A percentile compares a stretch with the other conserved stretches of the same genome.
These are phyloP conservation scores for Cheilosia pagana DNA, from an alignment of 2,888 invertebrate genomes.

Conservation along the genomic window DNA sequence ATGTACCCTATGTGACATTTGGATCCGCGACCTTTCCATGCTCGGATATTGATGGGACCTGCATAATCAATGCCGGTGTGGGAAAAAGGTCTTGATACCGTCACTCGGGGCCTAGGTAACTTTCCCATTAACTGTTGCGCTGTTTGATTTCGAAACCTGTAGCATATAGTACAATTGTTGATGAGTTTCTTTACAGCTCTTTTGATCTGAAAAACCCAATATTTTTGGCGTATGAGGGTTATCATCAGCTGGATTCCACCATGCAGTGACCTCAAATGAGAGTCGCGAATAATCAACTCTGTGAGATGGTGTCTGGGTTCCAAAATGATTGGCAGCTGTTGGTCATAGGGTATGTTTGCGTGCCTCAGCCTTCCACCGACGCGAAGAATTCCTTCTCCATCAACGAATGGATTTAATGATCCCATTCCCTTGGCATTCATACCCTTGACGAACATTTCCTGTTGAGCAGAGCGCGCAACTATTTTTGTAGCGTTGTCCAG, in stretches of 20 bases:
- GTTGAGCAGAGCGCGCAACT: neutral
- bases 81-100: too few relatives aligned
- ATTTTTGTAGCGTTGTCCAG: too few relatives aligned
- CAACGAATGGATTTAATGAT: too few relatives aligned
- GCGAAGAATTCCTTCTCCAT: too few relatives aligned
- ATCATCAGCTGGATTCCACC: slow-evolving; percentile 27
- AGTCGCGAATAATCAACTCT: slow-evolving; percentile 26
- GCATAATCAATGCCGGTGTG: slow-evolving; percentile 54
- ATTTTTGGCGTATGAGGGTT: slow-evolving; percentile 13
- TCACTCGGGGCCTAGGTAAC: too few relatives aligned
- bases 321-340: slow-evolving; percentile 37
- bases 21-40: too few relatives aligned
- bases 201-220: slow-evolving; percentile 24
- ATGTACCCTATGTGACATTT: too few relatives aligned
- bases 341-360: neutral
- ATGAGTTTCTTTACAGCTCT: slow-evolving; percentile 16
- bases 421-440: too few relatives aligned
- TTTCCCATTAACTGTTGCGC: too few relatives aligned
- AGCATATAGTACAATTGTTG: neutral
- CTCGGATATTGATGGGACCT: too few relatives aligned
- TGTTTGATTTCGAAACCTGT: slow-evolving; percentile 2
- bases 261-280: slow-evolving; percentile 21
- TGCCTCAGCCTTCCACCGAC: too few relatives aligned
- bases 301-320: slow-evolving; percentile 28
- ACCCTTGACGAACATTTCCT: too few relatives aligned